Evolutionary conservation across 1,140 invertebrate species (phyloP).

Genomic region (Helicoverpa armigera): DNA sequence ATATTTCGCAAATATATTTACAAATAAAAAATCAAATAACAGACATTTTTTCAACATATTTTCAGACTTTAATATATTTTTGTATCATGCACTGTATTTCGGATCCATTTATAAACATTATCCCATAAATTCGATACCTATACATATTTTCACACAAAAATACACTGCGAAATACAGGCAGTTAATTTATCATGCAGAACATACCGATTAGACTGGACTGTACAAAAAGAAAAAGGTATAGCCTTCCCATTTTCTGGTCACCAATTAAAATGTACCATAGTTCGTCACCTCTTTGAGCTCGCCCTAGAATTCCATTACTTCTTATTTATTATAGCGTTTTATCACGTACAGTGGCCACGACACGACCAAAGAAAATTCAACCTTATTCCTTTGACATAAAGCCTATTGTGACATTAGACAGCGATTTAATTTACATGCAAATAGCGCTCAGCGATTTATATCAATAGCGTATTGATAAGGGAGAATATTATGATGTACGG

Average conservation of each 20-base stretch:
- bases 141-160: too few relatives aligned
- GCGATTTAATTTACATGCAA: constrained; percentile 9
- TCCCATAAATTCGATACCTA: too few relatives aligned
- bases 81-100: too few relatives aligned
- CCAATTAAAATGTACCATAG: background rate
- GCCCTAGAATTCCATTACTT: constrained; percentile 11
- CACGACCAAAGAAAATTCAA: background rate
- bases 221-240: too few relatives aligned
- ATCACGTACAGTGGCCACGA: background rate
- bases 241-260: background rate
- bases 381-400: background rate
- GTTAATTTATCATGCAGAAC: too few relatives aligned
- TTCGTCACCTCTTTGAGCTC: background rate
- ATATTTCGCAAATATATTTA: too few relatives aligned
- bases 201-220: too few relatives aligned
- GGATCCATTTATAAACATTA: too few relatives aligned
- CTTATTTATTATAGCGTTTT: constrained; percentile 30
- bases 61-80: too few relatives aligned
- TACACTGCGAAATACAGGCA: too few relatives aligned
- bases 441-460: constrained; percentile 29
- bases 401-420: background rate
- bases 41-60: too few relatives aligned
- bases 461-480: constrained; percentile 38
- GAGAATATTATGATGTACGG: constrained; percentile 32
- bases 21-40: too few relatives aligned